Evolutionary conservation across 2,113 vertebrate species (phyloP).

Genomic region (Hiodon tergisus): DNA sequence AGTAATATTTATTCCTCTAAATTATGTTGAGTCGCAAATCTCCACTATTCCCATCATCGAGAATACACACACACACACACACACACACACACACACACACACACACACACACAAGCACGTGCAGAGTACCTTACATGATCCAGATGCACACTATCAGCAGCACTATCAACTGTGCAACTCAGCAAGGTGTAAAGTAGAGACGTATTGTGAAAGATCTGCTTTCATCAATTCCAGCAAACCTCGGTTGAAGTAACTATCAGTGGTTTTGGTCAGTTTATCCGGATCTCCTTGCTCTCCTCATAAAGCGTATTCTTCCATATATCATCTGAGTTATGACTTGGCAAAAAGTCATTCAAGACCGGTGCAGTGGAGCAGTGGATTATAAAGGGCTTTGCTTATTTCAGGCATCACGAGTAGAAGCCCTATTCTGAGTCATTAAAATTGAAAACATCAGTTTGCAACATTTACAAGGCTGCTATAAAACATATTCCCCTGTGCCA

Average conservation of each 20-base stretch:
- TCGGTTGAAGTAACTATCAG: slow-evolving; percentile 23
- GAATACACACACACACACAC: too few species aligned
- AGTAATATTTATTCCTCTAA: too few species aligned
- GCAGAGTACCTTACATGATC: too few species aligned
- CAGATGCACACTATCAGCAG: too few species aligned
- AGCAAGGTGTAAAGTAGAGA: not conserved
- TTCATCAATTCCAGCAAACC: slow-evolving; percentile 2
- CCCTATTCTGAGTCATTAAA: slow-evolving; percentile 62
- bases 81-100: too few species aligned
- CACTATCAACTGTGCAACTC: not conserved
- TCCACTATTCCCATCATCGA: too few species aligned
- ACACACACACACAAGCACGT: too few species aligned
- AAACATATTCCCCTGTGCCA: slow-evolving; percentile 58
- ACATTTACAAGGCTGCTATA: slow-evolving; percentile 63
- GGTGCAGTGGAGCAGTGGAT: slow-evolving; percentile 49
- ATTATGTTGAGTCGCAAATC: too few species aligned
- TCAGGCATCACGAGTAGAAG: slow-evolving; percentile 60
- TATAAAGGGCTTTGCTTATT: slow-evolving; percentile 58
- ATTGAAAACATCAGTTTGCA: slow-evolving; percentile 67
- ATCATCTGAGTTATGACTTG: slow-evolving; percentile 40
- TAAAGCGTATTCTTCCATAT: slow-evolving; percentile 53
- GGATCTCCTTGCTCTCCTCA: slow-evolving; percentile 45
- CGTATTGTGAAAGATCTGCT: not conserved
- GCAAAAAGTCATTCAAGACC: slow-evolving; percentile 48
- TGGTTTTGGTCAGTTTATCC: slow-evolving; percentile 36